Evolutionary conservation across 2,888 invertebrate species (phyloP), one percentile per base, ranked within the genome.

Genomic region (Brachyptera risi): DNA sequence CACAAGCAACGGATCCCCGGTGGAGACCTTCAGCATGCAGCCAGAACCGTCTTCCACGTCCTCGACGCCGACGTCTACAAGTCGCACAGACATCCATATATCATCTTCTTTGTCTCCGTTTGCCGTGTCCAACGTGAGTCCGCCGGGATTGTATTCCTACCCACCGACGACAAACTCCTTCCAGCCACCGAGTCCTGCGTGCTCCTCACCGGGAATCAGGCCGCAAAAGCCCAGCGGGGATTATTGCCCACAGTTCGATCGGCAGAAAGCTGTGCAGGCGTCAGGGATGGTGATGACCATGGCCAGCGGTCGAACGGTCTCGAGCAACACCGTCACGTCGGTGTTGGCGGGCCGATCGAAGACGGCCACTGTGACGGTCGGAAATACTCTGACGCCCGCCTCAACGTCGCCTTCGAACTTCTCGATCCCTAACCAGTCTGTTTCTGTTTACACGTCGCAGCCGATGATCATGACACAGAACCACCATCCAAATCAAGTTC

Each of bases 271-370:
- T 24, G 49, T 49, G 9, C 42, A 27, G 40, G 37, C 54, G 15
- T 24, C 65, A 70, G 35, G 73, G 74, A 0, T 80, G 13, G 81
- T 82, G 13, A 83, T 82, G 1, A 82, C 83, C 1, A 83, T 83
- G 81, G 88, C 88, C 0, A 87, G 87, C 70, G 85, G 88, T 7
- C 84, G 88, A 71, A 89, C 89, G 0, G 85, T 85, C 1, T 87
- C 88, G 35, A 83, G 90, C 67, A 90, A 90, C 71, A 90, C 91
- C 0, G 87, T 91, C 19, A 92, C 91, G 0, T 89, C 87, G 0
- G 90, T 90, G 1, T 73, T 88, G 63, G 89, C 89, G 1, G 89
- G 89, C 2, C 81, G 85, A 72, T 83, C 89, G 0, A 86, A 86
- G 68, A 90, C 89, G 0, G 85, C 86, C 0, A 88, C 90, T 0